Evolutionary conservation across 2,797 vertebrate genomes (phyloP).

Genomic region (Lacerta bilineata): DNA sequence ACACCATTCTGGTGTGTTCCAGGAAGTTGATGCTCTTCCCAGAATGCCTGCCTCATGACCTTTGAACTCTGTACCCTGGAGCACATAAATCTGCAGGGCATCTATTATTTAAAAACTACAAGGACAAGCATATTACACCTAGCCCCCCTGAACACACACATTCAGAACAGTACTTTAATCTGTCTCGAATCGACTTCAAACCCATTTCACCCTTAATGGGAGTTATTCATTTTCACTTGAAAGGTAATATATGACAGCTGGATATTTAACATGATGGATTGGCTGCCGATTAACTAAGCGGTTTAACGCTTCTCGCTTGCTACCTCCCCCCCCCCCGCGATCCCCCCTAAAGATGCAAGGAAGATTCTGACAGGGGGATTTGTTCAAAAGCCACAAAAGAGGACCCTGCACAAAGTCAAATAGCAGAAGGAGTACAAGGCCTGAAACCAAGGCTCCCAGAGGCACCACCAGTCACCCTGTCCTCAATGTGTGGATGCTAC

Average conservation of each 20-base stretch:
- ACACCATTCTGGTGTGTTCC: constrained; percentile 65
- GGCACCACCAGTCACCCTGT: no score
- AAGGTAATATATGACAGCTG: constrained; percentile 84
- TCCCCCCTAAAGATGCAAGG: constrained; percentile 43
- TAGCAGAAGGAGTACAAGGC: neutral
- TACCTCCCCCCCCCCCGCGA: constrained; percentile 62
- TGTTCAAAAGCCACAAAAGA: neutral
- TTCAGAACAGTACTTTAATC: constrained; percentile 86
- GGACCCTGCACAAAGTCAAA: neutral
- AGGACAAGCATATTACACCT: constrained; percentile 80
- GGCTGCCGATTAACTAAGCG: constrained; percentile 83
- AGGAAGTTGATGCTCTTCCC: constrained; percentile 68
- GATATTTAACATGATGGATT: constrained; percentile 84
- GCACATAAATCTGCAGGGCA: constrained; percentile 78
- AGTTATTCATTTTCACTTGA: constrained; percentile 88
- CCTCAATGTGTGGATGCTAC: no score
- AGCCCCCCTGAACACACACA: constrained; percentile 76
- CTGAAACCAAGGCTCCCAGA: no score
- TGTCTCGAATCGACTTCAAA: constrained; percentile 86
- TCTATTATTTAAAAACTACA: constrained; percentile 85
- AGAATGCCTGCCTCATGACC: constrained; percentile 73
- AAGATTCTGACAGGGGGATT: no score
- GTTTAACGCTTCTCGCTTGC: constrained; percentile 74
- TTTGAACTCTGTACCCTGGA: constrained; percentile 74
- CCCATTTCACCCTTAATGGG: constrained; percentile 85